Conservation (phyloP, 2,797 vertebrate genomes). For the Arremon aurantiirostris region DNA sequence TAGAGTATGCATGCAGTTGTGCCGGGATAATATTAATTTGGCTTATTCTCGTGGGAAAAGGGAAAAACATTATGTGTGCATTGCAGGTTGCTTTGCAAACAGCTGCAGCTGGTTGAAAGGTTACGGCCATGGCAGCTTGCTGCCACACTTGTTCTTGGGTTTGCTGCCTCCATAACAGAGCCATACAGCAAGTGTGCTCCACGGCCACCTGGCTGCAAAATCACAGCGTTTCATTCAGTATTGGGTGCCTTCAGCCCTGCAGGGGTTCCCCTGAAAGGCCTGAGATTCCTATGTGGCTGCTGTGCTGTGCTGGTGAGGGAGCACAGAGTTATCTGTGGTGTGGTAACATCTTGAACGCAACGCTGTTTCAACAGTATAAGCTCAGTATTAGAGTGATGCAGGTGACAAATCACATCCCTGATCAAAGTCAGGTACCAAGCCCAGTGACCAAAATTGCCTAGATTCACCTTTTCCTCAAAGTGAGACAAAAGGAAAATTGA, state of each 20-base stretch:
- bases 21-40: background rate
- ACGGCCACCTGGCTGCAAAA: background rate
- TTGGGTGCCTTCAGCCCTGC: background rate
- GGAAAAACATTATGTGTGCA: background rate
- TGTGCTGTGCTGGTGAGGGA: background rate
- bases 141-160: background rate
- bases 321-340: background rate
- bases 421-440: background rate
- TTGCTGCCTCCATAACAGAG: background rate
- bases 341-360: rapidly evolving
- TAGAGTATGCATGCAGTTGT: background rate
- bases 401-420: background rate
- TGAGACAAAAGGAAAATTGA: background rate
- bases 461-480: background rate
- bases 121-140: background rate
- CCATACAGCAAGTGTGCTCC: background rate
- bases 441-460: background rate
- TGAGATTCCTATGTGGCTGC: background rate
- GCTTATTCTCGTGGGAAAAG: background rate
- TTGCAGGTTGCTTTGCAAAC: background rate
- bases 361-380: background rate
- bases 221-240: rapidly evolving
- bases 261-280: background rate
- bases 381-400: background rate
- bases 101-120: background rate